Base-by-base conservation (phyloP, 2,797 vertebrate species). In the Anas georgica region DNA sequence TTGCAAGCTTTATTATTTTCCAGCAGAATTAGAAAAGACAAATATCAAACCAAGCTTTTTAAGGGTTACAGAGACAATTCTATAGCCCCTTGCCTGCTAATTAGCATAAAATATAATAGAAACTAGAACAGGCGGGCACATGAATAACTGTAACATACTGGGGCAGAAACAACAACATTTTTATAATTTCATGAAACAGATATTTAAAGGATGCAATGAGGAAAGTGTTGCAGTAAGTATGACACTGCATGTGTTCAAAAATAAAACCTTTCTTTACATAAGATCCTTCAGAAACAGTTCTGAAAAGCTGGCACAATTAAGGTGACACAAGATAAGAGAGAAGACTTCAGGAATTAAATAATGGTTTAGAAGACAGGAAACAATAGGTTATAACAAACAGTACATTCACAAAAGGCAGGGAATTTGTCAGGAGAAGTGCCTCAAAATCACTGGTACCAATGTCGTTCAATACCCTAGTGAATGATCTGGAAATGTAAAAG, bases 101-200 rank as follows among this genome's bases (percentile, higher is more conserved):
- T 96, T 96, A 96, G 45, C 89, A 96, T 92, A 96, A 95, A 95
- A 96, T 90, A 93, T 68, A 96, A 92, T 93, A 92, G 94, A 83
- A 83, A 67, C 3, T 83, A 83, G 62, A 90, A 86, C 93, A 93
- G 83, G 84, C 80, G 85, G 68, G 48, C 37, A 55, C 55, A 91
- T 72, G 82, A 94, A 92, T 83, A 83, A 81, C 45, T 85, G 46
- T 64, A 83, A 62, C 62, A 86, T 86, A 81, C 62, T 37, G 7
- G 39, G 79, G 26, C 54, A 91, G 89, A 96, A 90, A 83, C 79
- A 67, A 37, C 39, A 68, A 28, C 9, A 56, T 64, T 90, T 93
- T 68, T 88, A 72, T 43, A 85, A 69, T 46, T 37, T 74, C 41
- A 75, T 58, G 46, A 86, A 83, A 85, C 13, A 70, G 59, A 81